phyloP scores from a whole-genome alignment of 2,797 vertebrate species.

The Arrhamphus sclerolepis region DNA sequence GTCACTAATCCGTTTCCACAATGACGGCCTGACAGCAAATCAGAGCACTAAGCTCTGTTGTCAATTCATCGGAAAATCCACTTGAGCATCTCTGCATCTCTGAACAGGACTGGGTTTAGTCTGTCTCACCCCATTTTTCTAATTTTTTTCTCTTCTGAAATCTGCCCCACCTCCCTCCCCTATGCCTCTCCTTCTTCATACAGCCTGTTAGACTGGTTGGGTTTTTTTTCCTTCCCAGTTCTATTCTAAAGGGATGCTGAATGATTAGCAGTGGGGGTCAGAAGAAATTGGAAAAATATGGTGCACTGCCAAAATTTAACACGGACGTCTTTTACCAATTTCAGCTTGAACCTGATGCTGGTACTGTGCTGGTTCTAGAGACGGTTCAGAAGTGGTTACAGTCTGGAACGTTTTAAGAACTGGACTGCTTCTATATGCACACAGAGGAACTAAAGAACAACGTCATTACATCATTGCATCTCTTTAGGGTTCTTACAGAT shows the following conservation, averaged over 20 bases:
- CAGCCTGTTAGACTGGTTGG: background rate
- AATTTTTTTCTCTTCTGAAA: conserved; percentile 11
- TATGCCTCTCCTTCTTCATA: background rate
- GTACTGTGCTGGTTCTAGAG: too few species aligned
- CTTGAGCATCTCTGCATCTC: conserved; percentile 34
- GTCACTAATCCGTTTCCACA: conserved; percentile 69
- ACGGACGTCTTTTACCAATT: too few species aligned
- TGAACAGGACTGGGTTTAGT: conserved; percentile 1
- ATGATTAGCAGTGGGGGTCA: background rate
- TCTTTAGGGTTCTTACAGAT: too few species aligned
- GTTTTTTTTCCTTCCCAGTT: background rate
- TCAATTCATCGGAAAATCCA: conserved; percentile 45
- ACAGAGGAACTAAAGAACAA: too few species aligned
- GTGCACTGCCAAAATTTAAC: too few species aligned
- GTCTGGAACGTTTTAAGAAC: background rate
- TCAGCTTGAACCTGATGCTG: background rate
- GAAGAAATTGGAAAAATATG: background rate
- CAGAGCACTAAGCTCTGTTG: conserved; percentile 38
- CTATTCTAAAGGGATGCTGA: background rate
- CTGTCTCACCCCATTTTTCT: background rate
- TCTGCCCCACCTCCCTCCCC: background rate
- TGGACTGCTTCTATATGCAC: too few species aligned
- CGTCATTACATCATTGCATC: too few species aligned
- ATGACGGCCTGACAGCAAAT: conserved; percentile 50
- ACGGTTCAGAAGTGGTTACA: background rate